These are phyloP conservation scores for Coecobrya sp. DNA, from an alignment of 2,888 invertebrate genomes.

Conservation along the genomic window DNA sequence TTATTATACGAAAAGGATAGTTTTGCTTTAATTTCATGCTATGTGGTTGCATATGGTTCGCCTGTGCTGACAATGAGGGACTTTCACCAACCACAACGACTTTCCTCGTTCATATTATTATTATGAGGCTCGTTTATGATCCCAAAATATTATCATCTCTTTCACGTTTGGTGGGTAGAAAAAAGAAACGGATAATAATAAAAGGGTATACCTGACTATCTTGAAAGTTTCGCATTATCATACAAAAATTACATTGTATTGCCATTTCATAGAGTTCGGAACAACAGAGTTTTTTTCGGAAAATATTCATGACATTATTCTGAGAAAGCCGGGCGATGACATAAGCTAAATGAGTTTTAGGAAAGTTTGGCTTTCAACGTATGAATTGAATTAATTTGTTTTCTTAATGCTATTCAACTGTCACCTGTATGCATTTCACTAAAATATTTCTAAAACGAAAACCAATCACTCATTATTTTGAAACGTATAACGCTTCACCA, in stretches of 20 bases:
- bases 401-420: no score
- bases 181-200: neutral
- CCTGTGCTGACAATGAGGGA: slow-evolving; percentile 18
- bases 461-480: no score
- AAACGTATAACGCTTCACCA: no score
- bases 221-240: neutral
- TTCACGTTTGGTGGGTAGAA: neutral
- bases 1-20: slow-evolving; percentile 53
- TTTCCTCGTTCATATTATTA: slow-evolving; percentile 41
- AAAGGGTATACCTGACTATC: slow-evolving; percentile 34
- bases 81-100: slow-evolving; percentile 48
- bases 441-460: no score
- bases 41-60: slow-evolving; percentile 66
- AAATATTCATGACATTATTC: slow-evolving; percentile 19
- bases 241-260: neutral
- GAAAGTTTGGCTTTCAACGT: slow-evolving; percentile 4
- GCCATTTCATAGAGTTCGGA: neutral
- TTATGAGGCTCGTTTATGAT: slow-evolving; percentile 41
- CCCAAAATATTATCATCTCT: slow-evolving; percentile 34
- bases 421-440: no score
- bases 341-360: neutral
- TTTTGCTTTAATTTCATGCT: slow-evolving; percentile 78
- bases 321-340: neutral
- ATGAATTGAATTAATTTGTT: neutral
- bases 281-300: neutral